Evolutionary conservation across 2,888 invertebrate species (phyloP).

Genomic region (Drosophila kokeensis): DNA sequence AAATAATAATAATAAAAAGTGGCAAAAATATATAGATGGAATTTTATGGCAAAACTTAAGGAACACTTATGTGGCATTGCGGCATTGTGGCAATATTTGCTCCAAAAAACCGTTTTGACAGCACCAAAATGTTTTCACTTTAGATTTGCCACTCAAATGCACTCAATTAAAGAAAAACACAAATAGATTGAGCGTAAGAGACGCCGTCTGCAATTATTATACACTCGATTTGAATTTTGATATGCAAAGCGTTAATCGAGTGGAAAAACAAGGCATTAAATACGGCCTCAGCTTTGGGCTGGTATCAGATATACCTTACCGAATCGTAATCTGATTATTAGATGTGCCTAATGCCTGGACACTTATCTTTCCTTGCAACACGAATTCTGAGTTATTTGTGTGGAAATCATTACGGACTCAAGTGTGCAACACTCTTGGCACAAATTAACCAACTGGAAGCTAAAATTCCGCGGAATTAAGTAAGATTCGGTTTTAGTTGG

Average conservation of each 20-base stretch:
- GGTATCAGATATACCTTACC: background rate
- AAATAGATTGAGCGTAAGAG: constrained; percentile 13
- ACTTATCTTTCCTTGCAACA: background rate
- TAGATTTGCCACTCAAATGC: constrained; percentile 16
- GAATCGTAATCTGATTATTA: background rate
- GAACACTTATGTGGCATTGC: no score
- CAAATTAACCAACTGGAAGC: background rate
- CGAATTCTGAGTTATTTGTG: background rate
- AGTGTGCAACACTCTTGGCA: background rate
- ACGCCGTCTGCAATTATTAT: constrained; percentile 18
- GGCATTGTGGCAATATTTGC: background rate
- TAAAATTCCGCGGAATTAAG: background rate
- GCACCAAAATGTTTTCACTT: background rate
- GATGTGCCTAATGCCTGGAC: background rate
- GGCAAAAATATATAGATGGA: background rate
- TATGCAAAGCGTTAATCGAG: constrained; percentile 17
- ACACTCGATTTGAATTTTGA: constrained; percentile 31
- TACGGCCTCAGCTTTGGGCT: background rate
- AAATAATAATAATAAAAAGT: background rate
- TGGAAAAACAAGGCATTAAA: constrained; percentile 12
- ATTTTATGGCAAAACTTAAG: background rate
- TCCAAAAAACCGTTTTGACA: background rate
- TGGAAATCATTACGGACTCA: background rate
- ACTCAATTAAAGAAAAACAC: constrained; percentile 21
- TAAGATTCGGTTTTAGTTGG: background rate